Evolutionary conservation across 2,797 vertebrate genomes (phyloP), one percentile per base, ranked within the genome.

Genomic region (Epinephelus awoara): DNA sequence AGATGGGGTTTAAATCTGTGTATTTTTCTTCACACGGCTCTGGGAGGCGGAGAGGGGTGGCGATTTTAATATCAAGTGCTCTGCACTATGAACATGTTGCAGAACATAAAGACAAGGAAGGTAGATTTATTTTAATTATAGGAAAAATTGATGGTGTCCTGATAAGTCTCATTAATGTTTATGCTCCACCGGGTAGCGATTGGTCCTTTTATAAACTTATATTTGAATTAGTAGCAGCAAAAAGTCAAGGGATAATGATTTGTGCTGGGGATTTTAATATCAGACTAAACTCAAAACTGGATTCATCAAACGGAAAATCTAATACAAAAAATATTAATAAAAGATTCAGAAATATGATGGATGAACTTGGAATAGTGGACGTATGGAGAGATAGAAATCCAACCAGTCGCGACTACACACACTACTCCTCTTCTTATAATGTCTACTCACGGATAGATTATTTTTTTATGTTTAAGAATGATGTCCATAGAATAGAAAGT

Each of bases 1-100:
- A 23, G 23, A 23, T 23, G 23, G 23, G 23, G 23, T 23, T 23
- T 23, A 23, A 23, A 76, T 54, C 62, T 27, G 23, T 23, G 23
- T 23, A 23, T 23, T 23, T 23, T 23, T 23, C 23, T 23, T 23
- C 23, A 23, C 23, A 23, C 11, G 17, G 11, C 2, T 82, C 42
- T 2, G 65, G 70, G 11, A n/a, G 6, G 6, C 17, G 50, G 5
- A 79, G 79, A 40, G 77, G 79, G 13, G 66, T 79, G 29, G 84
- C 69, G 0, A 70, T 46, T 12, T 6, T 80, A 10, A 25, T 85
- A 40, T 82, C 72, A 0, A 64, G 25, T 21, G 54, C 54, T 3
- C 1, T 83, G 15, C 77, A 76, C 6, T 81, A 83, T 38, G 58
- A 90, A 46, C 80, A 83, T 10, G 58, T 86, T 38, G 70, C 72